phyloP scores from a whole-genome alignment of 2,797 vertebrate species.

The Mus spretus region DNA sequence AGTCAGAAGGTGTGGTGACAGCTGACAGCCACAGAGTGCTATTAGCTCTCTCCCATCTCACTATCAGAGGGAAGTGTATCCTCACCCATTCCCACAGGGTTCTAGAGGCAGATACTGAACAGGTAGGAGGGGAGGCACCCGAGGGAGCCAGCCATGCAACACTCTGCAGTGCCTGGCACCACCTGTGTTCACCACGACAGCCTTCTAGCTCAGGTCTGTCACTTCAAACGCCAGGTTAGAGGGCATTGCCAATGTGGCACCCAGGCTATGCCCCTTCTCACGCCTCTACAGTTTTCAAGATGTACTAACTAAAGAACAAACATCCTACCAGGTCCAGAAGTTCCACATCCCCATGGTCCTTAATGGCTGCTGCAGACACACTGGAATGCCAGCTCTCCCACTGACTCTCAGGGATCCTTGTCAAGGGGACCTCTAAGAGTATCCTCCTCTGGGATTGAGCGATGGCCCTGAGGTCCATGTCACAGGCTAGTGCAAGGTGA shows the following conservation, averaged over 20 bases:
- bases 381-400: neutral
- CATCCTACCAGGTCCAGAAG: neutral
- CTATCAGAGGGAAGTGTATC: accelerated
- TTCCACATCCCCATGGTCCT: too few species aligned
- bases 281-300: accelerated
- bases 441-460: accelerated
- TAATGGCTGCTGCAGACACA: neutral
- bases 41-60: neutral
- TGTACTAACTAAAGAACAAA: neutral
- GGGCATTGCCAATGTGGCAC: neutral
- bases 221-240: neutral
- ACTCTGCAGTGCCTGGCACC: neutral
- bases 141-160: accelerated
- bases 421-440: neutral
- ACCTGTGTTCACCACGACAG: neutral
- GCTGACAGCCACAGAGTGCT: accelerated
- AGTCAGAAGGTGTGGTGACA: accelerated
- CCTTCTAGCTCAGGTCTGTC: neutral
- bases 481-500: neutral
- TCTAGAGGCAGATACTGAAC: neutral
- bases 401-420: neutral
- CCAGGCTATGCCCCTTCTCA: neutral
- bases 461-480: too few species aligned
- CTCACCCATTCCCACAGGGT: neutral
- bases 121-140: neutral